These are phyloP conservation scores for Arctopsyche grandis DNA, from an alignment of 1,140 invertebrate species.

Conservation along the genomic window DNA sequence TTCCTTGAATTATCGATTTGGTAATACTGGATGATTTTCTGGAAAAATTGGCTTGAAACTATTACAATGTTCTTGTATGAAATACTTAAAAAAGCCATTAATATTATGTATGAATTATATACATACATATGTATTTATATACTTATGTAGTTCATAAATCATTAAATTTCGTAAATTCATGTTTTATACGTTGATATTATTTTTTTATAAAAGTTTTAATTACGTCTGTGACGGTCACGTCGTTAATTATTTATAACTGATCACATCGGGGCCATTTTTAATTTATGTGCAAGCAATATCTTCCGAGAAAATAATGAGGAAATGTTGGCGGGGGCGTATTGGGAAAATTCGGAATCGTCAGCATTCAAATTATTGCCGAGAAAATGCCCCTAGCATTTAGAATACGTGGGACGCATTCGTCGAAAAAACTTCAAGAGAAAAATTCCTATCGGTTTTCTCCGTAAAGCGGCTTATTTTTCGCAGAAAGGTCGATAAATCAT, in stretches of 20 bases:
- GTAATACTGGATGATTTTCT: background rate
- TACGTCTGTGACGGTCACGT: background rate
- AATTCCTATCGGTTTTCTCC: background rate
- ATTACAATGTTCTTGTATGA: background rate
- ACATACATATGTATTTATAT: background rate
- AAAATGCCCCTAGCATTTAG: background rate
- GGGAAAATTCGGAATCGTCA: background rate
- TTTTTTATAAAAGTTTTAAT: background rate
- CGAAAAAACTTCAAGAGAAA: background rate
- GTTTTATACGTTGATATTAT: background rate
- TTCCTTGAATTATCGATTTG: background rate
- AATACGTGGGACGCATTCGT: background rate
- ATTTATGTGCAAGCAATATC: background rate
- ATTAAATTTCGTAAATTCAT: background rate
- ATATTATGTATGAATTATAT: background rate
- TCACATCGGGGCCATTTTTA: background rate
- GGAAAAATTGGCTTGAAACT: background rate
- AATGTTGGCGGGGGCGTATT: background rate
- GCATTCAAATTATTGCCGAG: background rate
- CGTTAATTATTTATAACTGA: background rate
- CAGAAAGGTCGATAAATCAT: background rate
- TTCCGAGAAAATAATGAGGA: background rate
- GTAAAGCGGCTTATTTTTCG: background rate
- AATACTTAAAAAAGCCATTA: background rate
- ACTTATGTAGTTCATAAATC: background rate